phyloP scores from a whole-genome alignment of 2,888 invertebrate genomes.

The Tineola bisselliella region DNA sequence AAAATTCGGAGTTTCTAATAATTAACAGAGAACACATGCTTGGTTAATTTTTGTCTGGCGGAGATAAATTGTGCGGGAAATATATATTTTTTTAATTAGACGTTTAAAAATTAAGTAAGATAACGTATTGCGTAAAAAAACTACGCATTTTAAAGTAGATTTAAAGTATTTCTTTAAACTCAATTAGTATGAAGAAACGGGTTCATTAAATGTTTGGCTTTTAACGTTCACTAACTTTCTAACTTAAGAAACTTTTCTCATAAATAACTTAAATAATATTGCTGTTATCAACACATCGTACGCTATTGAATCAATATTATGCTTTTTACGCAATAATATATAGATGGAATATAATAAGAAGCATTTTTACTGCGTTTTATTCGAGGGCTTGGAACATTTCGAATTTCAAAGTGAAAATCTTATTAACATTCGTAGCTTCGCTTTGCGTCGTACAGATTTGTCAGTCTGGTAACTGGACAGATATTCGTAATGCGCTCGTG shows the following conservation, averaged over 20 bases:
- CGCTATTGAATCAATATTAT: no score
- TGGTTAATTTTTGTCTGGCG: not conserved
- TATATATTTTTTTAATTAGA: not conserved
- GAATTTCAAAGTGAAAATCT: slow-evolving; percentile 6
- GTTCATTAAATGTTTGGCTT: slow-evolving; percentile 1
- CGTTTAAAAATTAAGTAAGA: not conserved
- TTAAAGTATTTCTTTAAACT: not conserved
- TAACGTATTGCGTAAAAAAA: not conserved
- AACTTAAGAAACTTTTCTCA: not conserved
- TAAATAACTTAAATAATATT: slow-evolving; percentile 1
- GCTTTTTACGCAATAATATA: no score
- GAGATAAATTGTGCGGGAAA: not conserved
- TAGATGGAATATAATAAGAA: no score
- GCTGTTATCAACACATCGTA: not conserved
- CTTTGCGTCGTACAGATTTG: not conserved
- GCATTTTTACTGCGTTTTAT: not conserved
- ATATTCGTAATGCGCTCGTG: slow-evolving; percentile 5
- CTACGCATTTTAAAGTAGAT: not conserved
- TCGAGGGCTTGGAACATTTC: not conserved
- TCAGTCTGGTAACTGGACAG: not conserved
- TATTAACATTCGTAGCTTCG: slow-evolving; percentile 4
- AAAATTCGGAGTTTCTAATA: not conserved
- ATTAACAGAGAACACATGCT: not conserved
- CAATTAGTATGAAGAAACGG: not conserved
- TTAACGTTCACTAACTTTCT: not conserved